phyloP scores from a whole-genome alignment of 2,113 vertebrate species.

The Sphaerodactylus townsendi region DNA sequence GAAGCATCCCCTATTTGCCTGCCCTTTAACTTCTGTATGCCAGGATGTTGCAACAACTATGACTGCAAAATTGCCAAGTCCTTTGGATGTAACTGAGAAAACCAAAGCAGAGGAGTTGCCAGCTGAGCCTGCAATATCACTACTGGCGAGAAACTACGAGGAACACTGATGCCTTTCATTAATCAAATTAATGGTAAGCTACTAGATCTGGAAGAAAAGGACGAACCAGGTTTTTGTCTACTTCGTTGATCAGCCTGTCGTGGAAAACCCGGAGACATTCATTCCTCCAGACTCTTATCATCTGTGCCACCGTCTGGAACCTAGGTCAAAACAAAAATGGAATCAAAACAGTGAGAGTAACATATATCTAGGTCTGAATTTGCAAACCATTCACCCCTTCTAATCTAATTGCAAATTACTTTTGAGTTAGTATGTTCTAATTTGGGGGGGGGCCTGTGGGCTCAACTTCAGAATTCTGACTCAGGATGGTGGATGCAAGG shows the following conservation, averaged over 20 bases:
- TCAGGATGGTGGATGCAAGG: no score
- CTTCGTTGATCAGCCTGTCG: conserved; percentile 88
- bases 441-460: no score
- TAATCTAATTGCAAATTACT: background rate
- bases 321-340: conserved; percentile 62
- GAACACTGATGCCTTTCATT: conserved; percentile 13
- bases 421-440: background rate
- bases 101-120: background rate
- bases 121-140: background rate
- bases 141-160: conserved; percentile 17
- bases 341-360: conserved; percentile 24
- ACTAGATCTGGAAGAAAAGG: conserved; percentile 33
- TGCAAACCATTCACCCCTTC: background rate
- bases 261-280: conserved; percentile 95
- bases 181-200: conserved; percentile 27
- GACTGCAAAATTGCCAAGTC: background rate
- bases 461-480: no score
- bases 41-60: background rate
- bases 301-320: conserved; percentile 84
- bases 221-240: conserved; percentile 88
- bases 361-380: background rate
- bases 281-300: conserved; percentile 96
- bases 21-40: background rate
- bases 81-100: background rate
- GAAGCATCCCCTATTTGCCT: background rate